These are phyloP conservation scores for Ornithorhynchus anatinus DNA, from an alignment of 2,113 vertebrate species.

Conservation along the genomic window DNA sequence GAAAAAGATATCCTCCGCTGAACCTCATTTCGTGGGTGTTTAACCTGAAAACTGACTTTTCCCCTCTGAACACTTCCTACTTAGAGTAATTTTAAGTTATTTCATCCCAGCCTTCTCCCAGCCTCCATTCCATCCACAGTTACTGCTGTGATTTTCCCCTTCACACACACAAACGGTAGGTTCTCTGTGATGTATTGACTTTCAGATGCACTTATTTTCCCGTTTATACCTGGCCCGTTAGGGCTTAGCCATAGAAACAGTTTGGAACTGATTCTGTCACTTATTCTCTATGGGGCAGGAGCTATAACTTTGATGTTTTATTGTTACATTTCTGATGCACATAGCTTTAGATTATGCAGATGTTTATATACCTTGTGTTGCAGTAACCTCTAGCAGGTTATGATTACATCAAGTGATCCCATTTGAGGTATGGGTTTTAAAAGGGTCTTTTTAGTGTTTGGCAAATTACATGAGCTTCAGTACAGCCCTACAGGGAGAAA, in stretches of 20 bases:
- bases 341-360: neutral
- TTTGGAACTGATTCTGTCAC: neutral
- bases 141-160: neutral
- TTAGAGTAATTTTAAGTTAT: neutral
- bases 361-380: neutral
- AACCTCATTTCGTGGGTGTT: no score
- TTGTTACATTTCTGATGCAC: neutral
- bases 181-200: no score
- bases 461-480: neutral
- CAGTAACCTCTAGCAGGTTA: neutral
- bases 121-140: neutral
- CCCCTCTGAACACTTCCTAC: no score
- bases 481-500: neutral
- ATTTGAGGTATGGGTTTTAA: neutral
- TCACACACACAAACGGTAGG: rapidly evolving
- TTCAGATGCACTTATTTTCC: neutral
- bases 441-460: neutral
- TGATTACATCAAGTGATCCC: neutral
- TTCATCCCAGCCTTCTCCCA: neutral
- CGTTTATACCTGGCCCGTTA: neutral
- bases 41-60: no score
- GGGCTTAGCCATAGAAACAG: neutral
- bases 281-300: rapidly evolving
- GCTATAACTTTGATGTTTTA: neutral
- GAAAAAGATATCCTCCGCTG: no score